Base-by-base conservation (phyloP, 2,888 invertebrate species). In the Ramazzottius varieornatus region DNA sequence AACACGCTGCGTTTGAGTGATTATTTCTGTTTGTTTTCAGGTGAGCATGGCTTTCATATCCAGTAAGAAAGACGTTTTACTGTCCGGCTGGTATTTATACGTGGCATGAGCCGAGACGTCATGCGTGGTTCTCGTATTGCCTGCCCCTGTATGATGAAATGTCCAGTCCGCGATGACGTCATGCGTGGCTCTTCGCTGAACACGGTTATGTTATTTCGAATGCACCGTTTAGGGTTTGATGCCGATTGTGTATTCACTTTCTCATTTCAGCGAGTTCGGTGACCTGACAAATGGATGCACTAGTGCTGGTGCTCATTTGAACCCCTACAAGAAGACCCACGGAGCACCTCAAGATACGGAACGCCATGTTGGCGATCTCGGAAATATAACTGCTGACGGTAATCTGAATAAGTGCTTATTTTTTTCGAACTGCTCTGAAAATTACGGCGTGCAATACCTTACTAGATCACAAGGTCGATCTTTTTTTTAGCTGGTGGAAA, bases 21-120 rank as follows among this genome's bases (percentile, higher is more conserved):
- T n/a, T n/a, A n/a, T n/a, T n/a, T 13, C 20, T 40, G 8, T 54
- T 54, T 24, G 4, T n/a, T 54, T 54, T 4, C 54, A 54, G 54
- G 54, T 8, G 69, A 73, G 4, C 88, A 91, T 73, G 90, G 90
- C 32, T 91, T 94, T 79, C 94, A 94, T 74, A 83, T 94, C 67
- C 94, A 94, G 75, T 88, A 94, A 78, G 93, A 90, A 74, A 94
- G 94, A 0, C 93, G 93, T 78, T 88, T 87, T 73, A 90, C 91
- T n/a, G n/a, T n/a, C n/a, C n/a, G n/a, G n/a, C n/a, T n/a, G n/a
- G n/a, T 33, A 90, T 92, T 74, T n/a, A n/a, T n/a, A n/a, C n/a
- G n/a, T n/a, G n/a, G n/a, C n/a, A n/a, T n/a, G n/a, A n/a, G n/a
- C n/a, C n/a, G n/a, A 13, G 8, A 20, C 20, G 8, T 40, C 40